Evolutionary conservation across 2,113 vertebrate species (phyloP), one percentile per base, ranked within the genome.

Genomic region (Ageneiosus marmoratus): DNA sequence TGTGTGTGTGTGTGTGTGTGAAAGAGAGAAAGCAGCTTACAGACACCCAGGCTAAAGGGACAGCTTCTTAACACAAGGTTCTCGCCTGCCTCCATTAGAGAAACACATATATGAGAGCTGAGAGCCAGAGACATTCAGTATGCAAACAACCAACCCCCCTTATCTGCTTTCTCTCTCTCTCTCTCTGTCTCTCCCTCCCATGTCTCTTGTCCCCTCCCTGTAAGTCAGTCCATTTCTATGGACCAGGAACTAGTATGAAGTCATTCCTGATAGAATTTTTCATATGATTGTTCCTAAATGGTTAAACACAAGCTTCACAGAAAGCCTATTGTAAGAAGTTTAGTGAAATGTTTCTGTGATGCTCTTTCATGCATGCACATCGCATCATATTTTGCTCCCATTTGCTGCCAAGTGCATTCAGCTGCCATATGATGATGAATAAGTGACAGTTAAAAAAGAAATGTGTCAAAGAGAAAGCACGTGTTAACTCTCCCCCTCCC

Each of bases 21-120:
- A 50, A 15, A 63, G 48, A 51, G 18, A 58, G 67, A 72, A 55
- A 22, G 46, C 41, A 62, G 50, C 37, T 77, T 76, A 82, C 75
- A 78, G 78, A 84, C 84, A 86, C 82, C 78, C 80, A 87, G 62
- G 56, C 48, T 87, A 83, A 76, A 50, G 46, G 80, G 72, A 80
- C 85, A 80, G 84, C 79, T 77, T 56, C 73, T 83, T 85, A 63
- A 70, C 56, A 76, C 69, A 60, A 83, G 69, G 62, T 79, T 77
- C 80, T 82, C 73, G 51, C 83, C 58, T 50, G 82, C 77, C 78
- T 78, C 70, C 53, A 80, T 89, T 86, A 84, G 77, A 58, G 10
- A 82, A 82, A 76, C 81, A 82, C 81, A 75, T 76, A 75, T 22
- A 56, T 27, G 41, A 72, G 80, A 81, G 37, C 67, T 58, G 67